Evolutionary conservation across 2,113 vertebrate genomes (phyloP).

Genomic region (Craseonycteris thonglongyai): DNA sequence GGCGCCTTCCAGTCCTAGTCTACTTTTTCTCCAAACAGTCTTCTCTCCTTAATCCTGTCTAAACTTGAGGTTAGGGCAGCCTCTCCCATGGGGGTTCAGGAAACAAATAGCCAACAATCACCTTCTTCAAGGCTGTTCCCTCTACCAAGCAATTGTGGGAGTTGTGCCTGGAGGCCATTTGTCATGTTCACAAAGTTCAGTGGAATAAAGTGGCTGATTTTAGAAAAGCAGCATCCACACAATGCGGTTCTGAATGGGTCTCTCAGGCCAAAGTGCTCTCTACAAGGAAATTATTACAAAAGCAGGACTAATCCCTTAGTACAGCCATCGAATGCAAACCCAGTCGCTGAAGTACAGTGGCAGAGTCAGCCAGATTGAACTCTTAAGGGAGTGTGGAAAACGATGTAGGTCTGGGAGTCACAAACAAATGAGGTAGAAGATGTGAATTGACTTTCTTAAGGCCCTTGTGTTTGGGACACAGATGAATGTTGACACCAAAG

Average conservation of each 20-base stretch:
- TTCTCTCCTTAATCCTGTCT: background rate
- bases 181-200: background rate
- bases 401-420: background rate
- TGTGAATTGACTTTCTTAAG: background rate
- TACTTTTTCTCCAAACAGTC: background rate
- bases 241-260: background rate
- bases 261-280: conserved; percentile 3
- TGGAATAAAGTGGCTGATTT: background rate
- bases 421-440: background rate
- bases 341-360: background rate
- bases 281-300: background rate
- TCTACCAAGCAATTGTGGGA: background rate
- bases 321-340: background rate
- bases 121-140: background rate
- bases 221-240: background rate
- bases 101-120: background rate
- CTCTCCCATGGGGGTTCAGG: background rate
- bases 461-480: background rate
- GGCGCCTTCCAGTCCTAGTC: background rate
- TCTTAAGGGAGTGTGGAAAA: background rate
- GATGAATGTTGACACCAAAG: background rate
- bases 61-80: background rate
- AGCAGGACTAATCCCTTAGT: conserved; percentile 7
- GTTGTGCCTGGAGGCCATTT: background rate
- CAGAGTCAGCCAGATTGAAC: background rate